phyloP scores from a whole-genome alignment of 2,888 invertebrate genomes.

The Acleris laterana region DNA sequence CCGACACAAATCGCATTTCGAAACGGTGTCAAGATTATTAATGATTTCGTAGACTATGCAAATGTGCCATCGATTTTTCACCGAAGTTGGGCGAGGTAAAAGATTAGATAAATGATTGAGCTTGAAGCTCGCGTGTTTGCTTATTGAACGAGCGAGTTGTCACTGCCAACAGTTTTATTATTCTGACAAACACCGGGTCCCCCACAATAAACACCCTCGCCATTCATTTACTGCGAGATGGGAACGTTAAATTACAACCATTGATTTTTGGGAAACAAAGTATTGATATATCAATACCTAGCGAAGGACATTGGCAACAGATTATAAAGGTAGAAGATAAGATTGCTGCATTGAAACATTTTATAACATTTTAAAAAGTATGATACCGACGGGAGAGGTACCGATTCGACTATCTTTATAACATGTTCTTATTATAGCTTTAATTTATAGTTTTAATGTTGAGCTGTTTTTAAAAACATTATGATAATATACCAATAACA shows the following conservation, averaged over 20 bases:
- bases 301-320: constrained; percentile 3
- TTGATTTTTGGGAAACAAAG: constrained; percentile 52
- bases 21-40: constrained; percentile 35
- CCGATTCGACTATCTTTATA: no score
- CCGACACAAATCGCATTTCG: constrained; percentile 45
- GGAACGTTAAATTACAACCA: constrained; percentile 60
- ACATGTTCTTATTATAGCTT: no score
- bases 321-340: constrained; percentile 12
- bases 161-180: constrained; percentile 65
- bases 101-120: constrained; percentile 34
- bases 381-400: no score
- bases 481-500: no score
- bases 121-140: constrained; percentile 46
- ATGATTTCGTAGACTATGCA: constrained; percentile 29
- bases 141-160: constrained; percentile 49
- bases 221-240: constrained; percentile 47
- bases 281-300: background rate
- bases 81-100: constrained; percentile 18
- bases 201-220: constrained; percentile 59
- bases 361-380: background rate
- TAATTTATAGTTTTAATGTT: no score
- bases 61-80: constrained; percentile 33
- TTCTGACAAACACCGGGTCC: constrained; percentile 62
- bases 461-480: no score
- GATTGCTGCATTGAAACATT: background rate